These are phyloP conservation scores for Adelognathus sp. DNA, from an alignment of 2,888 invertebrate genomes.

Conservation along the genomic window DNA sequence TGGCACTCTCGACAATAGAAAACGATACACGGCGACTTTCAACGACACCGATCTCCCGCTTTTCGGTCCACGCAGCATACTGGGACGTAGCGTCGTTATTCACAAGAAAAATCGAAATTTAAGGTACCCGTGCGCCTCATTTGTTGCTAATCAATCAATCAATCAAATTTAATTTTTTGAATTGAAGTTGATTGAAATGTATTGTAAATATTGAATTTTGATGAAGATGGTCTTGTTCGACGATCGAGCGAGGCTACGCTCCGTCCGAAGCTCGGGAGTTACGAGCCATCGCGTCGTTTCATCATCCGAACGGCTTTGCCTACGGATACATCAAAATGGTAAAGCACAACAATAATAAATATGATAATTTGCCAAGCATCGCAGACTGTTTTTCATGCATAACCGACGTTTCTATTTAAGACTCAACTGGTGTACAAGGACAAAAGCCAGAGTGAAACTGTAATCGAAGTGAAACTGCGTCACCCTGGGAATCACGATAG, in stretches of 20 bases:
- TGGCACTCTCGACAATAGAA: conserved; percentile 87
- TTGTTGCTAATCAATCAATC: background rate
- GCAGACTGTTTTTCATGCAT: background rate
- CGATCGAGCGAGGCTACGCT: conserved; percentile 92
- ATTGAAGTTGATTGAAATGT: too few species aligned
- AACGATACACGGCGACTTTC: conserved; percentile 83
- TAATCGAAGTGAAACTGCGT: conserved; percentile 93
- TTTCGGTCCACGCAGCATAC: conserved; percentile 90
- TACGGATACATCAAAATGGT: conserved; percentile 93
- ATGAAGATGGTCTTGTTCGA: conserved; percentile 92
- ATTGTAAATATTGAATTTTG: too few species aligned
- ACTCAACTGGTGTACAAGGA: conserved; percentile 94
- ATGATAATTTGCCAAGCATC: background rate
- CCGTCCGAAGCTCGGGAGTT: conserved; percentile 93
- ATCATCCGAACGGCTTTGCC: conserved; percentile 93
- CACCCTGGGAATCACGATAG: conserved; percentile 93
- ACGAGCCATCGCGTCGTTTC: conserved; percentile 94
- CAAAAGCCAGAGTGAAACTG: conserved; percentile 93
- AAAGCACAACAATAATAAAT: conserved; percentile 67
- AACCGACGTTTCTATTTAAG: conserved; percentile 79
- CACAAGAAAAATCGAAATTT: conserved; percentile 85
- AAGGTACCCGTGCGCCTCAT: conserved; percentile 67
- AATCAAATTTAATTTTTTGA: too few species aligned
- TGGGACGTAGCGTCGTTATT: conserved; percentile 93
- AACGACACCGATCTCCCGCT: conserved; percentile 92